These are phyloP conservation scores for Lepus oiostolus DNA, from an alignment of 2,797 vertebrate species.

Conservation along the genomic window DNA sequence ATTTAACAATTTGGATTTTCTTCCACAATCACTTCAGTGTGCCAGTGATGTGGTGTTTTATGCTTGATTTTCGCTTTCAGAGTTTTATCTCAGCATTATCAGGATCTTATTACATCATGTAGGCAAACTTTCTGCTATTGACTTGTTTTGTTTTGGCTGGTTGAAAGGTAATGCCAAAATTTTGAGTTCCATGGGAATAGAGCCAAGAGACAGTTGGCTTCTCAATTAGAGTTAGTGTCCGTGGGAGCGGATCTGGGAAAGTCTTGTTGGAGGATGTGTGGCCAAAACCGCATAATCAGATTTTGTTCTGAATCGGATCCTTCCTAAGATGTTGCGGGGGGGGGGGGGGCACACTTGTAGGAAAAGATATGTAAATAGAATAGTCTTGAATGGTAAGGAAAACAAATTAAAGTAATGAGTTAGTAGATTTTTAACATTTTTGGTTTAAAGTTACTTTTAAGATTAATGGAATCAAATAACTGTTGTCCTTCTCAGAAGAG, in stretches of 20 bases:
- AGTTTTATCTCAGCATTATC: conserved; percentile 49
- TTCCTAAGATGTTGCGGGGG: conserved; percentile 69
- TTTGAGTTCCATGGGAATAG: conserved; percentile 80
- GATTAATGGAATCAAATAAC: conserved; percentile 24
- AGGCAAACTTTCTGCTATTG: conserved; percentile 64
- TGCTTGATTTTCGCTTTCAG: conserved; percentile 69
- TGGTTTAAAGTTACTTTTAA: conserved; percentile 45
- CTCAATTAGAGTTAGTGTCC: conserved; percentile 81
- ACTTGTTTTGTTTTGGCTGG: conserved; percentile 78
- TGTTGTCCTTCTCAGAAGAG: conserved; percentile 8
- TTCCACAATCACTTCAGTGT: conserved; percentile 35
- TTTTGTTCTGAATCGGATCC: conserved; percentile 86
- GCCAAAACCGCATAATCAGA: conserved; percentile 86
- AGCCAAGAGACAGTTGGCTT: conserved; percentile 86
- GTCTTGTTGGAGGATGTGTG: conserved; percentile 78
- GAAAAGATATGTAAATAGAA: conserved; percentile 70
- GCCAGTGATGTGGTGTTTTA: conserved; percentile 45
- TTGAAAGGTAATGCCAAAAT: conserved; percentile 84
- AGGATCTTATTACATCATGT: conserved; percentile 61
- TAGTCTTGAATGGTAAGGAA: conserved; percentile 61
- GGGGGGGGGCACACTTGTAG: conserved; percentile 54
- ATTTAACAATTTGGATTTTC: conserved; percentile 56
- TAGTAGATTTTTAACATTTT: conserved; percentile 24
- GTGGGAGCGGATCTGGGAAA: conserved; percentile 87
- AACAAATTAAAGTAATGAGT: conserved; percentile 55